These are phyloP conservation scores for Marmota flaviventris DNA, from an alignment of 2,113 vertebrate genomes.

Conservation along the genomic window DNA sequence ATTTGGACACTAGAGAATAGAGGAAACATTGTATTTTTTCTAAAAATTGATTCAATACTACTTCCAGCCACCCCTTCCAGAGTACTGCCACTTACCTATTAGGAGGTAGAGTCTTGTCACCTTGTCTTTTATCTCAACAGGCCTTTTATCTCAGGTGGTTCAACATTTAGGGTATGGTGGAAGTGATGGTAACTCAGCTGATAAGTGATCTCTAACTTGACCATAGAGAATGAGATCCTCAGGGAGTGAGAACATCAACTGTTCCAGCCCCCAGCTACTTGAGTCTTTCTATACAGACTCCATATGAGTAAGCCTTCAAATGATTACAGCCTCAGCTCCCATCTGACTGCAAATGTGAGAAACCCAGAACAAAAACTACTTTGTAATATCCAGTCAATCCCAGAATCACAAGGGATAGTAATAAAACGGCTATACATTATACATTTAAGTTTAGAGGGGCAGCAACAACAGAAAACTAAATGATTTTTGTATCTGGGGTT, in stretches of 20 bases:
- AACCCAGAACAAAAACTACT: neutral
- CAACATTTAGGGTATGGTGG: neutral
- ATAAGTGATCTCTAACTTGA: neutral
- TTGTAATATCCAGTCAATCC: neutral
- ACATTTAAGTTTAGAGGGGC: neutral
- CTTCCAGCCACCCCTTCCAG: neutral
- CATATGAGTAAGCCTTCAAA: neutral
- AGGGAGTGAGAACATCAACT: neutral
- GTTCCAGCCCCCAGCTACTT: neutral
- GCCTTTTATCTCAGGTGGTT: neutral
- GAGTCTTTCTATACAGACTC: neutral
- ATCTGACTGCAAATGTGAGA: neutral
- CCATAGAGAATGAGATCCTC: neutral
- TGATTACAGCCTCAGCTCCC: neutral
- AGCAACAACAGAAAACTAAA: neutral
- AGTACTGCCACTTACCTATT: neutral
- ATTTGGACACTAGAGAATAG: neutral
- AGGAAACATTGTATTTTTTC: neutral
- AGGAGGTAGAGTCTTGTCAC: neutral
- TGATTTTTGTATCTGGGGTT: neutral
- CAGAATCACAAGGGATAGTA: neutral
- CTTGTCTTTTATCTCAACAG: neutral
- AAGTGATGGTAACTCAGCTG: neutral
- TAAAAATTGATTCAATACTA: neutral
- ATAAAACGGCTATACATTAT: neutral